These are phyloP conservation scores for Mylabris sibirica DNA, from an alignment of 2,888 invertebrate species.

Conservation along the genomic window DNA sequence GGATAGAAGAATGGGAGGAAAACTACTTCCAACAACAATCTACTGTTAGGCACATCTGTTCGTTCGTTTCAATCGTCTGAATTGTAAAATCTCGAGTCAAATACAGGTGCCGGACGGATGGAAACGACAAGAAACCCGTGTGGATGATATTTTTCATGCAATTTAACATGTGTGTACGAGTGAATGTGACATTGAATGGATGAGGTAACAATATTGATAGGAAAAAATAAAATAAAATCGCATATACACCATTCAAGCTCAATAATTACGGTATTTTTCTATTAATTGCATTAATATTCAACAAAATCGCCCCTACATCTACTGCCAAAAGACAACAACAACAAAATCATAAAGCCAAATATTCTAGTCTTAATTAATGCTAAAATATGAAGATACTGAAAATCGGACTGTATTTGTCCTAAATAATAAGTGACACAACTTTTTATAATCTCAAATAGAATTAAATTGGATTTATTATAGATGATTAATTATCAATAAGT, in stretches of 20 bases:
- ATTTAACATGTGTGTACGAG: slow-evolving; percentile 1
- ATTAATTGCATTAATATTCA: not conserved
- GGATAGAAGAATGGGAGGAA: not conserved
- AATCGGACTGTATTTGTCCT: not conserved
- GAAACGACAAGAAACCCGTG: slow-evolving; percentile 1
- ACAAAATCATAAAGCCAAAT: not conserved
- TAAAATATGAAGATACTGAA: not conserved
- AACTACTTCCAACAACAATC: not conserved
- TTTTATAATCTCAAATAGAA: not conserved
- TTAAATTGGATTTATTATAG: not conserved
- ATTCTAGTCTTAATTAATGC: not conserved
- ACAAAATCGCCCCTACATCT: not conserved
- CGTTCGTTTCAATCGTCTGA: slow-evolving; percentile 1
- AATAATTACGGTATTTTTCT: not conserved
- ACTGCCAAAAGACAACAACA: not conserved
- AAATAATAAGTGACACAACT: not conserved
- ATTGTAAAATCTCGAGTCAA: slow-evolving; percentile 8
- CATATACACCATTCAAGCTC: not conserved
- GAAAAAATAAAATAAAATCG: not conserved
- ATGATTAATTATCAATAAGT: not conserved
- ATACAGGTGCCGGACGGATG: slow-evolving; percentile 16
- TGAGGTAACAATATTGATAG: not conserved
- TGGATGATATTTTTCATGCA: slow-evolving; percentile 15
- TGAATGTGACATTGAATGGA: not conserved
- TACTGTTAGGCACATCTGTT: slow-evolving; percentile 13